Base-by-base conservation (phyloP, 2,113 vertebrate genomes). In the Alces alces region DNA sequence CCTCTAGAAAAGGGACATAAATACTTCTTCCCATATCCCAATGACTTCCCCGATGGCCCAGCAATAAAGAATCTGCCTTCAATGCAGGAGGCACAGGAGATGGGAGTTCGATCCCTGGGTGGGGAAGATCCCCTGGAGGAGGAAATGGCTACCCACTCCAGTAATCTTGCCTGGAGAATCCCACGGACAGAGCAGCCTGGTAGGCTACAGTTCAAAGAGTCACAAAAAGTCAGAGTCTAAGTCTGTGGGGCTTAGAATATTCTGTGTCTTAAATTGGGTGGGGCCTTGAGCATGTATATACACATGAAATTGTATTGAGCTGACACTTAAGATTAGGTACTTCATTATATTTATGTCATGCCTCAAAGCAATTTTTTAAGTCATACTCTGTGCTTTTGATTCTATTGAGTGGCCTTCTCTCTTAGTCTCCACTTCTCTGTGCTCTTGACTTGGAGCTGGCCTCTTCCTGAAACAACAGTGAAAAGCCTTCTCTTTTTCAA, bases 1-100 rank as follows among this genome's bases (percentile, higher is more conserved):
- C 5, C 33, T 90, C 91, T 97, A 45, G 55, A 88, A 96, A 94
- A 91, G 30, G 39, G n/a, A 83, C 57, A 73, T 85, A 19, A 78
- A 83, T 70, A 25, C 27, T 33, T 88, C 33, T 83, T 30, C 28
- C n/a, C 54, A 94, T 47, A 78, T 95, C 28, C 19, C 61, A 95
- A 0, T 27, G 70, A 27, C 70, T 43, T 27, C 39, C 39, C 23
- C 0, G 3, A 27, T 43, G 70, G 70, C 23, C 6, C 39, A 76
- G 39, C 39, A 76, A 23, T 76, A 4, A 76, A 43, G 70, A 76
- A 27, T 43, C 39, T 4, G 12, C 70, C 23, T 43, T 23, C 39
- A 76, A 15, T 27, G 23, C 23, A 76, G 21, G 70, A 27, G 39
- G 23, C 39, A 7, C 23, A 43, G 39, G 39, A 76, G 39, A 76